Percentiles rank a stretch among this genome's conserved stretches.
Evolutionary conservation across 2,888 invertebrate species (phyloP).

Genomic region (Cerceris rybyensis): DNA sequence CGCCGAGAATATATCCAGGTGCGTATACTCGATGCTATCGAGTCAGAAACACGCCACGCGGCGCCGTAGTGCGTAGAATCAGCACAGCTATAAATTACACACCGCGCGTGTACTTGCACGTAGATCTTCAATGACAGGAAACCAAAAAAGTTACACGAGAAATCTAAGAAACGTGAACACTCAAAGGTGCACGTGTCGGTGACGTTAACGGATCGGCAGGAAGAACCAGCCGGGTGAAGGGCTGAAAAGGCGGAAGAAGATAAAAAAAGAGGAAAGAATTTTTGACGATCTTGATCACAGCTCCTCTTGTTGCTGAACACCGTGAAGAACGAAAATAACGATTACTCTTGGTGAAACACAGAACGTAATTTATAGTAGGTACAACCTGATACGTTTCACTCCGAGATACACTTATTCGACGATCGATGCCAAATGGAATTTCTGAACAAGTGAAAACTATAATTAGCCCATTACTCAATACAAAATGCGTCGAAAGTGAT

Average conservation of each 20-base stretch:
- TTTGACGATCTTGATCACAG: too few species aligned
- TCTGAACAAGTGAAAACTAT: constrained; percentile 70
- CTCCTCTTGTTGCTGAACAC: too few species aligned
- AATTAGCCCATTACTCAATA: constrained; percentile 75
- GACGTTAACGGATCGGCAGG: constrained; percentile 11
- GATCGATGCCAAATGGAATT: constrained; percentile 61
- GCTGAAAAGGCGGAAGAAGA: neutral
- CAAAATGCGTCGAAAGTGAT: constrained; percentile 71
- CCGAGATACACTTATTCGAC: constrained; percentile 18
- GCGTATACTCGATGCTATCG: constrained; percentile 69
- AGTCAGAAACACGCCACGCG: constrained; percentile 64
- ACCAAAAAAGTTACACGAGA: constrained; percentile 34
- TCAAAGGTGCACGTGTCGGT: constrained; percentile 22
- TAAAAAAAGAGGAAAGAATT: neutral
- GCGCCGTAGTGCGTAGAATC: constrained; percentile 68
- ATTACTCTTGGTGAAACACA: neutral
- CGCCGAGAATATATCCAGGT: constrained; percentile 57
- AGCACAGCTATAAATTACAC: constrained; percentile 65
- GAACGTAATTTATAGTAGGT: neutral
- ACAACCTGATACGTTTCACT: constrained; percentile 16
- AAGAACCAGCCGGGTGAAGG: neutral
- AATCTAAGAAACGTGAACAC: constrained; percentile 27
- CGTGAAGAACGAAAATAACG: too few species aligned
- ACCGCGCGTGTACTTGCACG: constrained; percentile 55
- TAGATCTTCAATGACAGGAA: constrained; percentile 60